Base-by-base conservation (phyloP, 2,113 vertebrate genomes). In the Megaceryle maxima region DNA sequence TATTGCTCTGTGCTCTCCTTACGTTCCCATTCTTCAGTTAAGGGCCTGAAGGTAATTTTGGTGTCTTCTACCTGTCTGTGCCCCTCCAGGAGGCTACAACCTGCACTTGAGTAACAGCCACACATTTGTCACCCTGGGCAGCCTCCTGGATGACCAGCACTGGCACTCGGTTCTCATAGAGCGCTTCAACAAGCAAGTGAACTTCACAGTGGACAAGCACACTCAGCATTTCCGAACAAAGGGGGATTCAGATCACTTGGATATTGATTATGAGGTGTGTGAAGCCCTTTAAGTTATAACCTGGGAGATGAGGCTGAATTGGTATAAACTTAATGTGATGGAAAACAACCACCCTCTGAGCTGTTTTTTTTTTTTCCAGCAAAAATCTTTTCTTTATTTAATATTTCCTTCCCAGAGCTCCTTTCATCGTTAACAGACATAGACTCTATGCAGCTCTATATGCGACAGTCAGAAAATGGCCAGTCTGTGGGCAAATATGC, bases 261-360 rank as follows among this genome's bases (percentile, higher is more conserved):
- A 99, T 94, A 99, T 99, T 48, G 99, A 99, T 97, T 99, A 99
- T 26, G 99, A 99, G 99, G 99, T 99, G 96, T 90, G 98, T 96
- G 39, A 64, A 46, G 12, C 16, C 16, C 73, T 94, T 92, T 76
- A 39, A 25, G 9, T 88, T 91, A 25, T 50, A 92, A 75, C 31
- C 9, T 79, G 37, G 39, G 53, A 67, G n/a, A 43, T 46, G 25
- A 76, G 39, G 13, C 37, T 66, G 66, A 94, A 68, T 15, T 80
- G 13, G 5, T 74, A 19, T 41, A 31, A 93, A 87, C 69, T 17
- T 4, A 48, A 33, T 37, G 10, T 73, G 48, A 12, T 22, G 20
- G 37, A 81, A 84, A 87, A 18, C 13, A 21, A 3, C 8, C 6
- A 50, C 50, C 7, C 29, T 69, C 2, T 21, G 31, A 64, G 9